phyloP scores from a whole-genome alignment of 2,888 invertebrate genomes.

The Tinea semifulvella region DNA sequence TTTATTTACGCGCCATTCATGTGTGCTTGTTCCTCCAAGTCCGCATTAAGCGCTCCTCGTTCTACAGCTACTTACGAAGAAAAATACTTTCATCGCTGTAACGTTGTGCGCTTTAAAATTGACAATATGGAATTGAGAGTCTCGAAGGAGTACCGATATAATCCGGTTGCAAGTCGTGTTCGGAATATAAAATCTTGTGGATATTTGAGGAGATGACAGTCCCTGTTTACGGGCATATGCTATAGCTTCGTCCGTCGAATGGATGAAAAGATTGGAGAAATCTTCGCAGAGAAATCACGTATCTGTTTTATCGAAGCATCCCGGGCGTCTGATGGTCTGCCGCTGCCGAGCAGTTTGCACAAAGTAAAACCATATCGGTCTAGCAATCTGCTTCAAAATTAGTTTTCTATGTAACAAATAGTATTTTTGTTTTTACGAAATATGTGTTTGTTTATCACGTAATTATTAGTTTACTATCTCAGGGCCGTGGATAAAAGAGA shows the following conservation, averaged over 20 bases:
- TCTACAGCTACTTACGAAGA: constrained; percentile 1
- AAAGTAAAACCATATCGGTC: constrained; percentile 6
- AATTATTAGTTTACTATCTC: neutral
- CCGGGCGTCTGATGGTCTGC: constrained; percentile 33
- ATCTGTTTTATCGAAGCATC: constrained; percentile 48
- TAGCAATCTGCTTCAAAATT: constrained; percentile 2
- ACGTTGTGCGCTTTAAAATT: constrained; percentile 12
- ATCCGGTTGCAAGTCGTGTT: constrained; percentile 46
- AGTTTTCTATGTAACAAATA: neutral
- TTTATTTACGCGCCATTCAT: neutral
- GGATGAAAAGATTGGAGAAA: constrained; percentile 51
- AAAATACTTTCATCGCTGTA: constrained; percentile 8
- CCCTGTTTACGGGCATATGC: constrained; percentile 32
- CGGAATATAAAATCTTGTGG: constrained; percentile 43
- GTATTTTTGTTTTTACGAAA: too few species aligned
- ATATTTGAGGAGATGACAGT: constrained; percentile 50
- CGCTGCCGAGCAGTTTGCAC: constrained; percentile 16
- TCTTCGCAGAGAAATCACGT: constrained; percentile 50
- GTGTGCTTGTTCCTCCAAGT: neutral
- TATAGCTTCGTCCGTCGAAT: constrained; percentile 11
- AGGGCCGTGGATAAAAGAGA: constrained; percentile 3
- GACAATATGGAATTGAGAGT: constrained; percentile 14
- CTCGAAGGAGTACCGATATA: constrained; percentile 40
- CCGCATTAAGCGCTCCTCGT: constrained; percentile 6
- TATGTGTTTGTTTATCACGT: too few species aligned